phyloP scores from a whole-genome alignment of 2,888 invertebrate species.

The Erebia aethiops region DNA sequence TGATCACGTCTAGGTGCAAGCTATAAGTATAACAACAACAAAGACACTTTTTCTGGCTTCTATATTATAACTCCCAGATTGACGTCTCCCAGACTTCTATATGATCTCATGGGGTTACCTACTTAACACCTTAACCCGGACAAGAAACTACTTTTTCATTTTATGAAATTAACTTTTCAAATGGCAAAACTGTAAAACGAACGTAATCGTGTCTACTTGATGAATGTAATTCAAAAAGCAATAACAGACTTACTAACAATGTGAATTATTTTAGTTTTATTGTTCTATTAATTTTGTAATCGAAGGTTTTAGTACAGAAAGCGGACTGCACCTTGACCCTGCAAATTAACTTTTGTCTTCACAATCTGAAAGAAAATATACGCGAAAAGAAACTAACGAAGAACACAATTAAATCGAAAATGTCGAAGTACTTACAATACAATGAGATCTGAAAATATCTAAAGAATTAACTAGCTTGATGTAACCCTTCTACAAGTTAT shows the following conservation, averaged over 20 bases:
- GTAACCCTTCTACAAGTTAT: neutral
- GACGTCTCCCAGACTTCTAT: too few relatives aligned
- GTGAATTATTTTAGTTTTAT: conserved; percentile 8
- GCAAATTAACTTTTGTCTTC: conserved; percentile 12
- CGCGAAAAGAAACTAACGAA: neutral
- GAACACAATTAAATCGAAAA: neutral
- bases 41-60: too few relatives aligned
- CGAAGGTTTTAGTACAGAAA: conserved; percentile 18
- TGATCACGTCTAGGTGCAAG: too few relatives aligned
- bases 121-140: too few relatives aligned
- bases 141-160: neutral
- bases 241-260: neutral
- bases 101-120: too few relatives aligned
- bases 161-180: neutral
- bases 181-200: neutral
- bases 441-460: neutral
- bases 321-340: conserved; percentile 18
- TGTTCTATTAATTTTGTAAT: conserved; percentile 20
- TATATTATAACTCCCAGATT: too few relatives aligned
- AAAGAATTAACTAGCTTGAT: neutral
- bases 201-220: neutral
- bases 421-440: neutral
- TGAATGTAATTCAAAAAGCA: neutral
- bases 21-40: too few relatives aligned
- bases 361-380: neutral